Evolutionary conservation across 2,888 invertebrate species (phyloP), one percentile per base, ranked within the genome.

Genomic region (Polia nebulosa): DNA sequence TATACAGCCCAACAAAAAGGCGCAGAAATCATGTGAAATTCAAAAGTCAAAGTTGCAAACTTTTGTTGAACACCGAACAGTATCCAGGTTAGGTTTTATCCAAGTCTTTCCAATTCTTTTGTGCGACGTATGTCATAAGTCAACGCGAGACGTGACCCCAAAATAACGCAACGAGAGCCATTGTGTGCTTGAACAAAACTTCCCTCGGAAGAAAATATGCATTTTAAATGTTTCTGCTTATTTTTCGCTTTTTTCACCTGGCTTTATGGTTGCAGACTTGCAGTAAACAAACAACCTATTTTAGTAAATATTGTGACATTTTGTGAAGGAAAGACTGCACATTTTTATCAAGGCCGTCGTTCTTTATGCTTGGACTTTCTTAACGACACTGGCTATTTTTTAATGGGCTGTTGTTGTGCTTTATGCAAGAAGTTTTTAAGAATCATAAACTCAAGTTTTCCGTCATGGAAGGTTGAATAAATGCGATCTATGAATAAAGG

Each of bases 151-250:
- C 72, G 59, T 74, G 74, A 74, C 66, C 61, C 58, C 53, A 71
- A 82, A 84, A 73, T 77, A 82, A 73, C 53, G 70, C 67, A 68
- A 71, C 79, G 55, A 65, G 52, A 34, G 7, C 77, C 20, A 83
- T 81, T 84, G 72, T 82, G 49, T 64, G 56, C 71, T 55, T 41
- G 56, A 62, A 77, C 67, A 75, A 77, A 70, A 80, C 61, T 69
- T 41, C n/a, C n/a, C 39, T 7, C 8, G n/a, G 39, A 17, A 0
- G 39, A 41, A 41, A 41, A n/a, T 41, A 41, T 41, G n/a, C 39
- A 36, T 4, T 5, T 67, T 56, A 72, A 75, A 75, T 64, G 45
- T 83, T 60, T 36, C 53, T 45, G 59, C 29, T 66, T 79, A 70
- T 73, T 51, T 78, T 71, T 70, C 49, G 27, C 11, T 41, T 56